Evolutionary conservation across 1,140 invertebrate species (phyloP).

Genomic region (Diabrotica virgifera): DNA sequence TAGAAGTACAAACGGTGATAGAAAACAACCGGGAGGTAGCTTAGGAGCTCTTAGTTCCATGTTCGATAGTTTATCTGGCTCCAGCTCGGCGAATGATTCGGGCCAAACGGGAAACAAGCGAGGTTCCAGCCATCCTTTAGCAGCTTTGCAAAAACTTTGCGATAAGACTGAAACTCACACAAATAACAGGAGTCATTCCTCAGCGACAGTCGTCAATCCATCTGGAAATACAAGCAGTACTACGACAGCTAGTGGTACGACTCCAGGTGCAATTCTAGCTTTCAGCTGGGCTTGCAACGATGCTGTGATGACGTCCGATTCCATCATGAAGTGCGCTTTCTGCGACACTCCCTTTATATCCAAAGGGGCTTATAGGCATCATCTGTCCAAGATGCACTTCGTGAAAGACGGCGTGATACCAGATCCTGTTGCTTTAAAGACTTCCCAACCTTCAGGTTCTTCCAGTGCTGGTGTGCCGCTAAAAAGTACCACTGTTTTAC

Average conservation of each 20-base stretch:
- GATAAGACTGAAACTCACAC: conserved; percentile 85
- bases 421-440: conserved; percentile 63
- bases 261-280: conserved; percentile 79
- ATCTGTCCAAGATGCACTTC: conserved; percentile 95
- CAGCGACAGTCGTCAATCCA: conserved; percentile 35
- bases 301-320: conserved; percentile 79
- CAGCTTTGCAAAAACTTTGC: conserved; percentile 90
- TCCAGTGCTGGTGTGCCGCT: conserved; percentile 38
- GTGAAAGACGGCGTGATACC: conserved; percentile 87
- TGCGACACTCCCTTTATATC: conserved; percentile 96
- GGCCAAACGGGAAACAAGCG: conserved; percentile 53
- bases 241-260: conserved; percentile 50
- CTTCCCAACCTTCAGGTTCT: conserved; percentile 54
- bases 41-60: conserved; percentile 84
- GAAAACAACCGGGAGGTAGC: conserved; percentile 56
- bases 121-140: conserved; percentile 79
- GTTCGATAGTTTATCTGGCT: conserved; percentile 78
- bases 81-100: conserved; percentile 51
- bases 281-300: conserved; percentile 94
- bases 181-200: conserved; percentile 45
- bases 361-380: conserved; percentile 94
- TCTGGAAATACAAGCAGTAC: conserved; percentile 32
- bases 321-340: conserved; percentile 92
- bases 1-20: conserved; percentile 61
- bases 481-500: conserved; percentile 33